Evolutionary conservation across 2,113 vertebrate genomes (phyloP), one percentile per base, ranked within the genome.

Genomic region (Varanus salvator): DNA sequence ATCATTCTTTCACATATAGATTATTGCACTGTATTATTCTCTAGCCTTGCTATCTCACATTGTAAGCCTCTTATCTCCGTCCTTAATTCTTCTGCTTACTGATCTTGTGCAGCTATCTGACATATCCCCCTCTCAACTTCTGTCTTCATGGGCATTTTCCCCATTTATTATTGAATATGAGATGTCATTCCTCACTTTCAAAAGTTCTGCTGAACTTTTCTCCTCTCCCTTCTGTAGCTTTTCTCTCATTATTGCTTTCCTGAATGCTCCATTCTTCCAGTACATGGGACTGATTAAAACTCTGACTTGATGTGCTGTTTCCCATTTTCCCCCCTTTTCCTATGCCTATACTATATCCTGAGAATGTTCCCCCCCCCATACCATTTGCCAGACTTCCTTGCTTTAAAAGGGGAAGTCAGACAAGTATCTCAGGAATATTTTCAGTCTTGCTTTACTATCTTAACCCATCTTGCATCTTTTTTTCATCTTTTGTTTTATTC

Each of bases 21-120:
- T 69, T 57, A 14, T 85, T 89, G 74, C 48, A 84, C n/a, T 68
- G 57, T 85, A 77, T 85, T 89, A 85, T 69, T 85, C 85, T 57
- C 74, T 90, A 64, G 29, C 54, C 17, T 78, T 27, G 48, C 60
- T 71, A 27, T 80, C 82, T 68, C 31, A 19, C n/a, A 85, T 38
- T 81, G 77, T 88, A 88, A 88, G n/a, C 87, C 77, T 80, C 78
- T 81, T 88, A 81, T 29, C 31, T 44, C 78, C 72, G 21, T 17
- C 64, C 78, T 88, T 88, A 81, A 88, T 88, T 71, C 78, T 81
- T 60, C n/a, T 38, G 31, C 60, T 57, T 38, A 85, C 83, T 90
- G 82, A 69, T 21, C 64, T 80, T 54, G 74, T n/a, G 29, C 8
- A 77, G 60, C 82, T 54, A n/a, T 69, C 60, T 15, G 31, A 44